phyloP scores from a whole-genome alignment of 1,140 invertebrate genomes.

The Nixonia krombeini region DNA sequence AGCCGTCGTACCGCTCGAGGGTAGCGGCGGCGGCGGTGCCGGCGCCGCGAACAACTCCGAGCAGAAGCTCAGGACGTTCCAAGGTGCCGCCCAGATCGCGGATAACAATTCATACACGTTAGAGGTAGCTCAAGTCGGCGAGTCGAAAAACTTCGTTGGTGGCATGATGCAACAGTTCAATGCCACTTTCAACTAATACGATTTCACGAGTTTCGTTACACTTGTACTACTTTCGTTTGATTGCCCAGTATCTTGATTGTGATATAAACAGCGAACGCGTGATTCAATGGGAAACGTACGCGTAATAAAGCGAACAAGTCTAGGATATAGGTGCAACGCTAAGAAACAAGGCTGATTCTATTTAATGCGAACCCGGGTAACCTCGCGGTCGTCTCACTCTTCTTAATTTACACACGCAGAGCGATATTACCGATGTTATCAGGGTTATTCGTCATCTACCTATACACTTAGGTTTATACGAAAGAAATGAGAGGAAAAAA shows the following conservation, averaged over 20 bases:
- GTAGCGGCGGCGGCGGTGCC: constrained; percentile 8
- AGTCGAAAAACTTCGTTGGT: constrained; percentile 60
- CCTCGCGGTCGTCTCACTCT: constrained; percentile 27
- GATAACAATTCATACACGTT: constrained; percentile 51
- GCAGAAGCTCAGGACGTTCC: constrained; percentile 33
- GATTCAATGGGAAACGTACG: constrained; percentile 64
- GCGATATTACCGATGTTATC: constrained; percentile 11
- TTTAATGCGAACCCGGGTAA: constrained; percentile 48
- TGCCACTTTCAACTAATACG: constrained; percentile 67
- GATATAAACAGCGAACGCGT: constrained; percentile 54
- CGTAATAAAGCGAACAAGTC: constrained; percentile 43
- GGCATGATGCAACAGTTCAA: constrained; percentile 66
- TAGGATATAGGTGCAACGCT: constrained; percentile 40
- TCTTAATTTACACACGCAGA: constrained; percentile 21
- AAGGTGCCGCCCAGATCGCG: not conserved
- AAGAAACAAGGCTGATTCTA: constrained; percentile 68
- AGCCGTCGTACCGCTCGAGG: constrained; percentile 16
- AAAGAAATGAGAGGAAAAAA: constrained; percentile 23
- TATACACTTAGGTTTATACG: constrained; percentile 18
- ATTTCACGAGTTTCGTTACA: constrained; percentile 2
- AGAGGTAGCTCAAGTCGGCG: constrained; percentile 59
- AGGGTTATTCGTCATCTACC: constrained; percentile 14
- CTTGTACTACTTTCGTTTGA: constrained; percentile 46
- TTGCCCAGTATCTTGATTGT: constrained; percentile 66
- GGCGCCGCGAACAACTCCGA: constrained; percentile 36